Conservation (phyloP, 2,888 invertebrate genomes). For the Sphinx pinastri region DNA sequence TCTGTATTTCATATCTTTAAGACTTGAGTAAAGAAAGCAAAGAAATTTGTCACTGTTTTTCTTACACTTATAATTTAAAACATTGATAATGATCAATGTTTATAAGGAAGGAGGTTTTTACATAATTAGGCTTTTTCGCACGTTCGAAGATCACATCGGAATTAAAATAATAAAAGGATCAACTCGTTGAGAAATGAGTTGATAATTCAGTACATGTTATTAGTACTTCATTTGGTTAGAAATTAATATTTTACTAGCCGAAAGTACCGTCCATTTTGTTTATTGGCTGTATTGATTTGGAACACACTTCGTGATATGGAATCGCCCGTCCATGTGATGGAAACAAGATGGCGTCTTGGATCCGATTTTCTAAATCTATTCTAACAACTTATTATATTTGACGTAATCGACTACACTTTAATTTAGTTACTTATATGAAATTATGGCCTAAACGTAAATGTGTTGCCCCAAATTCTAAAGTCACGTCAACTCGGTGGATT, state of each 20-base stretch:
- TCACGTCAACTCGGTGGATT: slow-evolving; percentile 33
- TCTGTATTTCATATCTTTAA: too few species aligned
- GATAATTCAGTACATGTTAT: background rate
- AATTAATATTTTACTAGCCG: slow-evolving; percentile 37
- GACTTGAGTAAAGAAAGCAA: too few species aligned
- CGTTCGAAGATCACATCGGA: background rate
- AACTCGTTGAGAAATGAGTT: too few species aligned
- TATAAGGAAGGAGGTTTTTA: background rate
- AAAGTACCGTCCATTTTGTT: slow-evolving; percentile 47
- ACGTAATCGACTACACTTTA: background rate
- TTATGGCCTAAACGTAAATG: slow-evolving; percentile 50
- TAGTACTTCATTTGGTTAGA: background rate
- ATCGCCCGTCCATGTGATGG: slow-evolving; percentile 48
- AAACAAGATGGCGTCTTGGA: slow-evolving; percentile 22
- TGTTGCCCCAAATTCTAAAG: slow-evolving; percentile 51
- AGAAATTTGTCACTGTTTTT: too few species aligned
- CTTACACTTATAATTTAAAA: too few species aligned
- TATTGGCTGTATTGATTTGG: slow-evolving; percentile 38
- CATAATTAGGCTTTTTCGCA: background rate
- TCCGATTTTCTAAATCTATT: slow-evolving; percentile 1
- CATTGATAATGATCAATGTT: too few species aligned
- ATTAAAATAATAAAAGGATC: background rate
- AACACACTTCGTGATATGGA: slow-evolving; percentile 14
- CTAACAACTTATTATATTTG: background rate
- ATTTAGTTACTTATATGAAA: background rate